A percentile compares a stretch with the other conserved stretches of the same genome.
Evolutionary conservation across 2,888 invertebrate genomes (phyloP).

Genomic region (Ctenicera cuprea): DNA sequence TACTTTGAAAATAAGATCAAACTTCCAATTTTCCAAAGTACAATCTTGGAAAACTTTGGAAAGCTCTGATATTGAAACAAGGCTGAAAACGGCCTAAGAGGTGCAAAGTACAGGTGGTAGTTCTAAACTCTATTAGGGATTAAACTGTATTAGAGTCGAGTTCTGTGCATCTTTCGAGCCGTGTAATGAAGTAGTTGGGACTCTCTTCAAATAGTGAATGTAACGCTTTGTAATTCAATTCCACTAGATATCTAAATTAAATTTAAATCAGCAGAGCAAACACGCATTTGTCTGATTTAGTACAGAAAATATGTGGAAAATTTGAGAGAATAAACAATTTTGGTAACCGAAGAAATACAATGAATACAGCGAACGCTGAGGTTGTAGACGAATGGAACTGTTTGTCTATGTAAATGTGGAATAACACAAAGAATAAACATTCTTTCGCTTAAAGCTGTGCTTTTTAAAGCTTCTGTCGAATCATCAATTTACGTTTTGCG

Average conservation of each 20-base stretch:
- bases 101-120: slow-evolving; percentile 13
- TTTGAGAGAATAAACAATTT: slow-evolving; percentile 39
- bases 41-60: too few relatives aligned
- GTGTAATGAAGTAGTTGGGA: slow-evolving; percentile 20
- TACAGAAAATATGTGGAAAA: slow-evolving; percentile 18
- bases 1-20: too few relatives aligned
- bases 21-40: too few relatives aligned
- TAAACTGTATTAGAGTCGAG: slow-evolving; percentile 16
- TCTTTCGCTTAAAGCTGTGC: slow-evolving; percentile 24
- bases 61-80: too few relatives aligned
- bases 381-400: slow-evolving; percentile 41
- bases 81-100: too few relatives aligned
- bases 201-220: slow-evolving; percentile 3
- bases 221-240: slow-evolving; percentile 25
- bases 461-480: slow-evolving; percentile 34
- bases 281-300: slow-evolving; percentile 16
- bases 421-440: slow-evolving; percentile 49
- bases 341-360: slow-evolving; percentile 31
- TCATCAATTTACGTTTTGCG: slow-evolving; percentile 36
- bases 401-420: slow-evolving; percentile 46
- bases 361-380: slow-evolving; percentile 33
- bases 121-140: slow-evolving; percentile 4
- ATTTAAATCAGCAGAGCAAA: slow-evolving; percentile 21
- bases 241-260: slow-evolving; percentile 1
- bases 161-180: slow-evolving; percentile 13